Percentiles rank a stretch among this genome's conserved stretches.
These are phyloP conservation scores for Acropternis orthonyx DNA, from an alignment of 2,797 vertebrate genomes.

Conservation along the genomic window DNA sequence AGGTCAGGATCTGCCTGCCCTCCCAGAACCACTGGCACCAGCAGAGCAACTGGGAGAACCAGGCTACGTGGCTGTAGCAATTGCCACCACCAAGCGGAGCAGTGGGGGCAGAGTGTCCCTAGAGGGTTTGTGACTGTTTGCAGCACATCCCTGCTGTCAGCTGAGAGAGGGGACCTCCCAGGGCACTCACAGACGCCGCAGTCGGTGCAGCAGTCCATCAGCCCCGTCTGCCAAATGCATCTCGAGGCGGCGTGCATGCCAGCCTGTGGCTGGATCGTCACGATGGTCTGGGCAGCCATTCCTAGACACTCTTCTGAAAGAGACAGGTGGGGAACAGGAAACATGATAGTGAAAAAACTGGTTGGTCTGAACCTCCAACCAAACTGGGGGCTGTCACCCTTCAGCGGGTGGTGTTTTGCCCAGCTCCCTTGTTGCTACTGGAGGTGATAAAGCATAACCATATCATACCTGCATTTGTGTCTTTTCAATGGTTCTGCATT, in stretches of 20 bases:
- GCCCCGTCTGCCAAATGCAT: constrained; percentile 77
- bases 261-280: constrained; percentile 76
- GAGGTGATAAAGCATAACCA: fast-evolving
- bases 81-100: fast-evolving
- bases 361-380: fast-evolving
- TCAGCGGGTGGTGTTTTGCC: fast-evolving
- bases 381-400: fast-evolving
- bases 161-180: fast-evolving
- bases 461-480: background rate
- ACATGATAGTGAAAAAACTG: fast-evolving
- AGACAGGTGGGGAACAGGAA: background rate
- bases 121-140: fast-evolving
- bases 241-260: fast-evolving
- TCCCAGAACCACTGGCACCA: fast-evolving
- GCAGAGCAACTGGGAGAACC: background rate
- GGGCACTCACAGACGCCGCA: constrained; percentile 80
- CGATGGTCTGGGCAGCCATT: background rate
- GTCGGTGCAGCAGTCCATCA: constrained; percentile 78
- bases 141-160: background rate
- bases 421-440: background rate
- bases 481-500: background rate
- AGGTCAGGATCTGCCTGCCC: background rate
- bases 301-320: background rate
- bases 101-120: fast-evolving
- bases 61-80: background rate